Evolutionary conservation across 2,888 invertebrate species (phyloP).

Genomic region (Synergus umbraculus): DNA sequence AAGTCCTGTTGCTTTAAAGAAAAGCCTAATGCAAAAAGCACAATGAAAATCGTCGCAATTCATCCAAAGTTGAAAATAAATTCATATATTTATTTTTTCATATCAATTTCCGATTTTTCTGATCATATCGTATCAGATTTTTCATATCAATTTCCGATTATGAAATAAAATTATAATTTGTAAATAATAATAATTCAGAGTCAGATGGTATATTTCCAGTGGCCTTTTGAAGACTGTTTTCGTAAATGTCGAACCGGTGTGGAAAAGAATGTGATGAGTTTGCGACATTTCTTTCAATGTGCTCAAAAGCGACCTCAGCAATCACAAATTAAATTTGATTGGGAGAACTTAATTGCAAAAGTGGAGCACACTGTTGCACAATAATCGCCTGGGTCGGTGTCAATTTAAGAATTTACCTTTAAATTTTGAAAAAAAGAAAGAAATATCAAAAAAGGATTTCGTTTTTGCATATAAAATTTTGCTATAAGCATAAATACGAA

Average conservation of each 20-base stretch:
- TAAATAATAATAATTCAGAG: background rate
- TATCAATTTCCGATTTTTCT: no score
- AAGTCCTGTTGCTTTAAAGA: background rate
- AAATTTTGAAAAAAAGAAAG: background rate
- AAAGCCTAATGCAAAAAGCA: background rate
- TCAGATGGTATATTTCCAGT: background rate
- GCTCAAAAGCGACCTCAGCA: constrained; percentile 14
- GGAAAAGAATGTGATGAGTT: constrained; percentile 28
- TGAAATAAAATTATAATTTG: background rate
- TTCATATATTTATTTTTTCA: background rate
- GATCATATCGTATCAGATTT: no score
- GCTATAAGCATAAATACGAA: background rate
- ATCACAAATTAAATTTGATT: constrained; percentile 27
- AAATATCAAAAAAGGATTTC: background rate
- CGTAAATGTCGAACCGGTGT: background rate
- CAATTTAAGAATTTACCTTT: constrained; percentile 10
- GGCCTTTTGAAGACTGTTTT: background rate
- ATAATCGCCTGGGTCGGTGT: background rate
- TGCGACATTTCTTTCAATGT: constrained; percentile 22
- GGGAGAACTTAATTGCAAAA: constrained; percentile 19
- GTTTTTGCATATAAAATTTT: background rate
- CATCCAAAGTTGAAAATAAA: background rate
- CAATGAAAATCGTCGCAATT: constrained; percentile 2
- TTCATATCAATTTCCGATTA: background rate
- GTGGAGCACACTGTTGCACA: background rate